Base-by-base conservation (phyloP, 2,888 invertebrate genomes). In the Lutraria lutraria region DNA sequence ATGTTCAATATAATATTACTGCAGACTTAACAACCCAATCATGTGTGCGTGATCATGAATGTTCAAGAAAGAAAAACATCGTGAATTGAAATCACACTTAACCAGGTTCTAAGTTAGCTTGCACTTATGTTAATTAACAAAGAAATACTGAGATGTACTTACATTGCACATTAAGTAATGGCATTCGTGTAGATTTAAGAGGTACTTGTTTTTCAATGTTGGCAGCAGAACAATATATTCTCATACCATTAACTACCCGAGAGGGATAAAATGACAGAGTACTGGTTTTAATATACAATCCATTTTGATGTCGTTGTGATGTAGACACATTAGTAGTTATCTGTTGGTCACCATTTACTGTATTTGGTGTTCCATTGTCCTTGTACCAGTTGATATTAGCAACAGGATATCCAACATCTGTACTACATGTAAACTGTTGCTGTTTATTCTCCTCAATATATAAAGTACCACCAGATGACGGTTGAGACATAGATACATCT, bases 81-180 rank as follows among this genome's bases (percentile, higher is more conserved):
- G n/a, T n/a, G n/a, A n/a, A n/a, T n/a, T n/a, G n/a, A n/a, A n/a
- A n/a, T n/a, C n/a, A n/a, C n/a, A n/a, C n/a, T n/a, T n/a, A n/a
- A n/a, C n/a, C n/a, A n/a, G n/a, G n/a, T n/a, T n/a, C n/a, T n/a
- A n/a, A n/a, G n/a, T n/a, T n/a, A n/a, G n/a, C n/a, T n/a, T n/a
- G n/a, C n/a, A n/a, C n/a, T n/a, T n/a, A n/a, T n/a, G n/a, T n/a
- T n/a, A n/a, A n/a, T n/a, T n/a, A n/a, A n/a, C n/a, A n/a, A 63
- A 21, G 15, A n/a, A 19, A 63, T n/a, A 63, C 21, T 63, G 25
- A n/a, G 3, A 15, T 0, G n/a, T 29, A 83, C 83, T 68, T 83
- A 83, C 83, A 83, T n/a, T 68, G 68, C 19, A 68, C 83, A 83
- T 83, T 52, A n/a, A 83, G 68, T 31, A 68, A 52, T n/a, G 83